A percentile compares a stretch with the other conserved stretches of the same genome.
These are phyloP conservation scores for Lathronympha strigana DNA, from an alignment of 2,888 invertebrate species.

Conservation along the genomic window DNA sequence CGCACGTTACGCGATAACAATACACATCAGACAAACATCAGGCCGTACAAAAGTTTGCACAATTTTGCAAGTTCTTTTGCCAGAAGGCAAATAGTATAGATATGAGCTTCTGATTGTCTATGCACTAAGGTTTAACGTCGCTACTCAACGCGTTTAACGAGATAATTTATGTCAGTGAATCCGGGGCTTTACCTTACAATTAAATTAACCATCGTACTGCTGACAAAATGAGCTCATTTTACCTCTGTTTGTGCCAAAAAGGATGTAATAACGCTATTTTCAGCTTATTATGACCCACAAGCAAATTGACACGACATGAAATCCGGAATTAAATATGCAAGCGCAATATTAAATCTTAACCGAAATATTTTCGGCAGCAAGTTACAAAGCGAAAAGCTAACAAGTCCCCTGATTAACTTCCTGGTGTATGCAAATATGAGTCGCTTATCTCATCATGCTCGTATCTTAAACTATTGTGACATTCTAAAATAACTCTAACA, in stretches of 20 bases:
- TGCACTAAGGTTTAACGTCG: no score
- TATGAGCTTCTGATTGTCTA: no score
- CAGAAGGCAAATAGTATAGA: no score
- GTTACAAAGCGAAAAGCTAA: slow-evolving; percentile 46
- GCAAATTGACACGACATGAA: slow-evolving; percentile 19
- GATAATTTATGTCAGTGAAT: background rate
- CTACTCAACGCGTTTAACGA: no score
- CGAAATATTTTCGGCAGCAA: slow-evolving; percentile 32
- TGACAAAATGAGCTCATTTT: slow-evolving; percentile 1
- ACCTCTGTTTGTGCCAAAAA: slow-evolving; percentile 3
- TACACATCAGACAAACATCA: no score
- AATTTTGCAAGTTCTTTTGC: no score
- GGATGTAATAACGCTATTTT: slow-evolving; percentile 12
- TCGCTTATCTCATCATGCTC: background rate
- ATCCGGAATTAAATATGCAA: slow-evolving; percentile 31
- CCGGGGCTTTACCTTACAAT: background rate
- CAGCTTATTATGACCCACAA: slow-evolving; percentile 13
- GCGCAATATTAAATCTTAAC: slow-evolving; percentile 28
- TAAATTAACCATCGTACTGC: background rate
- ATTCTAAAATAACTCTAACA: background rate
- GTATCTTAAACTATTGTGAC: background rate
- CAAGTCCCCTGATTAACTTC: slow-evolving; percentile 63
- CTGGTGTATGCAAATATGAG: slow-evolving; percentile 58
- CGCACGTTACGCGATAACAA: no score
- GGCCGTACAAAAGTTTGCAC: no score